Evolutionary conservation across 37 sponge, comb jelly and placozoan species (phyloP), one percentile per base, ranked within the genome.

Genomic region (Dysidea cf. avara): DNA sequence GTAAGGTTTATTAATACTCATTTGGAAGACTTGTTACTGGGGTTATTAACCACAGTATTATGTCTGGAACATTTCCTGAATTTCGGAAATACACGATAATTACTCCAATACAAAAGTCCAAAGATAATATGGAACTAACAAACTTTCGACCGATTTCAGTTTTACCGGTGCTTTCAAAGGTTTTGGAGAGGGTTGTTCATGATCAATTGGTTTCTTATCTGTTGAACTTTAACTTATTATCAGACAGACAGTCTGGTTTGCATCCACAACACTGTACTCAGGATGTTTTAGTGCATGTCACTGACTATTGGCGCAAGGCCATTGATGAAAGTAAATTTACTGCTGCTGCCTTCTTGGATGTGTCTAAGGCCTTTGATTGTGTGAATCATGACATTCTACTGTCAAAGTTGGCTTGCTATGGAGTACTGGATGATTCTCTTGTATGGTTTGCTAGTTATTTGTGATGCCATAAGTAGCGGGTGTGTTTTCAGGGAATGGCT

Each of bases 271-370:
- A 78, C 36, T 32, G 49, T 1, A 78, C 79, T 54, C 79, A 78
- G 50, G 79, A 78, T 67, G 48, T 78, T 3, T 29, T 78, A 2
- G 47, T 78, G 21, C 3, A 20, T 13, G 31, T 68, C 47, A 49
- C 67, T n/a, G 79, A 78, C 1, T 40, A 2, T 7, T 78, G 79
- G 79, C 52, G 59, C 50, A 78, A 54, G 3, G 79, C 79, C 31
- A 22, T 78, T 32, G 79, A 78, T 68, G 29, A 78, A 7, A 43
- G 56, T 49, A 53, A 56, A 36, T 39, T n/a, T 21, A 68, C 66
- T 38, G 69, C 68, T 1, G 58, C 69, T n/a, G 79, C 43, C 1
- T 21, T 66, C 14, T 1, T 78, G 43, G 79, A 78, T 14, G 18
- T 68, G 20, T 55, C 59, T 33, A 78, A 78, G 46, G 79, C 69